Conservation (phyloP, 2,888 invertebrate genomes). For the Synanthedon formicaeformis region DNA sequence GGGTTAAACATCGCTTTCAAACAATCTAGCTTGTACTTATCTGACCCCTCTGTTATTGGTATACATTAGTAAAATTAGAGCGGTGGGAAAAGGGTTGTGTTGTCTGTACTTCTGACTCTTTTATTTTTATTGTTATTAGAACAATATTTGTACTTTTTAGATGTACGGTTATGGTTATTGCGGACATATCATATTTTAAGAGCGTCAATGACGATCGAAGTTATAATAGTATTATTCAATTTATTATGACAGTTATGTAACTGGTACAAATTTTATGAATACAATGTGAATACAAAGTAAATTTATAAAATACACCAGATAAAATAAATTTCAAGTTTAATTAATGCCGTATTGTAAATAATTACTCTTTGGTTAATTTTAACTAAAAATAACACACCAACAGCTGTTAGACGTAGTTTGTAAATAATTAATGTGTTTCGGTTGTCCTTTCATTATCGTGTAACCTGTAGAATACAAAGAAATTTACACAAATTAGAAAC, state of each 20-base stretch:
- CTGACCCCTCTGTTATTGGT: constrained; percentile 47
- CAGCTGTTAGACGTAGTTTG: too few species aligned
- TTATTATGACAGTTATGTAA: too few species aligned
- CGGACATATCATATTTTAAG: constrained; percentile 28
- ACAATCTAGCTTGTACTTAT: constrained; percentile 42
- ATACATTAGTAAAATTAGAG: constrained; percentile 69
- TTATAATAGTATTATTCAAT: too few species aligned
- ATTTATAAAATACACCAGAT: too few species aligned
- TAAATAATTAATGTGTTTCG: too few species aligned
- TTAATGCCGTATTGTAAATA: too few species aligned
- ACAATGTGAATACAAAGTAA: too few species aligned
- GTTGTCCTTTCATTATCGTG: neutral
- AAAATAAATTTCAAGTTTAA: too few species aligned
- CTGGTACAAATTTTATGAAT: too few species aligned
- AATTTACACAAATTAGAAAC: constrained; percentile 34
- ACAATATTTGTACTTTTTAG: constrained; percentile 64
- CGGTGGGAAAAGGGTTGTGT: constrained; percentile 64
- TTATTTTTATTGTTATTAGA: constrained; percentile 68
- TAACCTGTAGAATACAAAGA: neutral
- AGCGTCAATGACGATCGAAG: neutral
- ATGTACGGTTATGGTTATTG: constrained; percentile 62
- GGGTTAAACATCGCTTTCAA: constrained; percentile 46
- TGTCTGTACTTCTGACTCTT: constrained; percentile 34
- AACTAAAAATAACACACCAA: too few species aligned
- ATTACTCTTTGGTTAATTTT: too few species aligned